Evolutionary conservation across 2,888 invertebrate species (phyloP), one percentile per base, ranked within the genome.

Genomic region (Platycnemis pennipes): DNA sequence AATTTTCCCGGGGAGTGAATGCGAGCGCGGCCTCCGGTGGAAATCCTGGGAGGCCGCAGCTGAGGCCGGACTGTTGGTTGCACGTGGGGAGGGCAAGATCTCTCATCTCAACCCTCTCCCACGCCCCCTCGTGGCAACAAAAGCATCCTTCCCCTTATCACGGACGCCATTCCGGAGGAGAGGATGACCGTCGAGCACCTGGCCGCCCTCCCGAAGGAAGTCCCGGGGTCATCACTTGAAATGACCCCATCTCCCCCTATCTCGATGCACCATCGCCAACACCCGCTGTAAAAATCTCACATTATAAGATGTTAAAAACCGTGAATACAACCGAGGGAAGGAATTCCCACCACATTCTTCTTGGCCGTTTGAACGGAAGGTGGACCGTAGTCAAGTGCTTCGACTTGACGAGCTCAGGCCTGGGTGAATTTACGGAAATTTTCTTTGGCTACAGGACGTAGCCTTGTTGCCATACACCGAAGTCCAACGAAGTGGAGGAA

Each of bases 271-370:
- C 88, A 89, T 89, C 88, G 88, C 53, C 88, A 88, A 46, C 88
- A 88, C 88, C 88, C 88, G 49, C 49, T 77, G 77, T 77, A 77
- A 77, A 77, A 77, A 77, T 88, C 88, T 88, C 88, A 88, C 88
- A 53, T 89, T 89, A 77, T 37, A 77, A 77, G 77, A 77, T 77
- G 77, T 37, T 77, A 77, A 77, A 77, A 77, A 77, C 31, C 77
- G n/a, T 77, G 77, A 77, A 77, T 77, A 77, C 5, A 77, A 37
- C 37, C 37, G 77, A 77, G 77, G 37, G 37, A 11, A 2, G 77
- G 77, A 77, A 77, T 77, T 13, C 37, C n/a, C n/a, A 63, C 63
- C 63, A 19, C 63, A 63, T 13, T 22, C 8, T 16, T 22, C 8
- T n/a, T 63, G 26, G 63, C 63, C 22, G 19, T 26, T 63, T n/a